Evolutionary conservation across 2,797 vertebrate species (phyloP).

Genomic region (Oreochromis mossambicus): DNA sequence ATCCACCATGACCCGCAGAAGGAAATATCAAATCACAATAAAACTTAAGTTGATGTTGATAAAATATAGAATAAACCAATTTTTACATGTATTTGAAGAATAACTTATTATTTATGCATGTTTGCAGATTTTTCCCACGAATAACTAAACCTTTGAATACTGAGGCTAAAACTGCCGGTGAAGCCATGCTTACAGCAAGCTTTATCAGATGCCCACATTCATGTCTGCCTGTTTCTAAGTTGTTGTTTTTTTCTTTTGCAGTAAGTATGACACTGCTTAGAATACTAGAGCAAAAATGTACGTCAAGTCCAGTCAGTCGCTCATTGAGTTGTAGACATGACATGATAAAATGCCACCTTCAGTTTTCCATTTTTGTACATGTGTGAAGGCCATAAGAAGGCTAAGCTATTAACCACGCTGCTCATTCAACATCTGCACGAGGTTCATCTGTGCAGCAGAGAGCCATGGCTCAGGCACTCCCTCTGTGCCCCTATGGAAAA

Average conservation of each 20-base stretch:
- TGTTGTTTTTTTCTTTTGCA: slow-evolving; percentile 2
- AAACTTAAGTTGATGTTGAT: background rate
- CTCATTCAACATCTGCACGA: slow-evolving; percentile 76
- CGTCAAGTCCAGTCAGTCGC: background rate
- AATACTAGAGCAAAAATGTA: background rate
- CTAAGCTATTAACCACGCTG: slow-evolving; percentile 66
- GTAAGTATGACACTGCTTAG: slow-evolving; percentile 1
- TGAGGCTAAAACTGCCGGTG: background rate
- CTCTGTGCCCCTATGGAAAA: slow-evolving; percentile 88
- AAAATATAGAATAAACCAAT: background rate
- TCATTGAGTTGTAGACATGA: slow-evolving; percentile 18
- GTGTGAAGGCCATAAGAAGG: slow-evolving; percentile 60
- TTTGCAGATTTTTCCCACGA: background rate
- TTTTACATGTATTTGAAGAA: background rate
- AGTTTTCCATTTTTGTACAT: slow-evolving; percentile 47
- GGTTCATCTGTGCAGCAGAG: slow-evolving; percentile 76
- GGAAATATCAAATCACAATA: background rate
- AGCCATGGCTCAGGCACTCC: slow-evolving; percentile 80
- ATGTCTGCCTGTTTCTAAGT: background rate
- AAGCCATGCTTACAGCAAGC: background rate
- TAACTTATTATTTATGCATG: background rate
- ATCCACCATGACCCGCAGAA: background rate
- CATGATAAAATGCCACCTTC: slow-evolving; percentile 58
- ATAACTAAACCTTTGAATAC: background rate
- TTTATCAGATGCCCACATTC: slow-evolving; percentile 20